Percentiles rank a stretch among this genome's conserved stretches.
phyloP scores from a whole-genome alignment of 2,888 invertebrate species.

The Cataglyphis livida region DNA sequence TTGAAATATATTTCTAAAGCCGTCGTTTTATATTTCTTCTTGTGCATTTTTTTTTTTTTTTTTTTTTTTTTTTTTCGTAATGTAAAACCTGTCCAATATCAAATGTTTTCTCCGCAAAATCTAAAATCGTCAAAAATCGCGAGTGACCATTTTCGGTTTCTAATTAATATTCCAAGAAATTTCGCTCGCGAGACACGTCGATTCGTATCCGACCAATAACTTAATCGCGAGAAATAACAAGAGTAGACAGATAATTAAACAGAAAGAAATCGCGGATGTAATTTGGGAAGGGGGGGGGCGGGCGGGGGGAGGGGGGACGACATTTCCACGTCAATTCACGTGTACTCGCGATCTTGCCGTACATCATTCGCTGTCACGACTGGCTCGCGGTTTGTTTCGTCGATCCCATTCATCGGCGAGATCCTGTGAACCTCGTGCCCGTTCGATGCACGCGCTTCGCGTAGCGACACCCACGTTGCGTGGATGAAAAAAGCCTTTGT shows the following conservation, averaged over 20 bases:
- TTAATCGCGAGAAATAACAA: not conserved
- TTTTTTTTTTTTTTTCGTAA: not conserved
- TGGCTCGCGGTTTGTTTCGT: conserved; percentile 31
- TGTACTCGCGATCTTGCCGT: conserved; percentile 4
- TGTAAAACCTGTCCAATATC: not conserved
- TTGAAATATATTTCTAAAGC: not conserved
- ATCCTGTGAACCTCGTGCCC: not conserved
- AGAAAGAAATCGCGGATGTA: not conserved
- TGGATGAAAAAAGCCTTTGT: conserved; percentile 22
- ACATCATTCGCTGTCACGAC: conserved; percentile 5
- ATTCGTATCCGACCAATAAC: not conserved
- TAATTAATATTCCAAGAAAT: not conserved
- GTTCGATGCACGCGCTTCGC: conserved; percentile 20
- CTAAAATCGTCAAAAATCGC: not conserved
- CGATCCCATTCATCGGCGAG: conserved; percentile 54
- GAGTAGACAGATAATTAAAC: too few relatives aligned
- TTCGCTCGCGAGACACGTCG: not conserved
- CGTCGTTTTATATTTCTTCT: not conserved
- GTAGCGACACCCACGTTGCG: conserved; percentile 28
- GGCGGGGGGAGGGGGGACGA: too few relatives aligned
- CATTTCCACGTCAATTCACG: not conserved
- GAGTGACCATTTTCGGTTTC: not conserved
- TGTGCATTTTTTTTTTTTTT: not conserved
- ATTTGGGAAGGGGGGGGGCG: not conserved
- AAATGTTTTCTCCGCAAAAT: not conserved